phyloP scores from a whole-genome alignment of 2,797 vertebrate species.

The Onychomys torridus region DNA sequence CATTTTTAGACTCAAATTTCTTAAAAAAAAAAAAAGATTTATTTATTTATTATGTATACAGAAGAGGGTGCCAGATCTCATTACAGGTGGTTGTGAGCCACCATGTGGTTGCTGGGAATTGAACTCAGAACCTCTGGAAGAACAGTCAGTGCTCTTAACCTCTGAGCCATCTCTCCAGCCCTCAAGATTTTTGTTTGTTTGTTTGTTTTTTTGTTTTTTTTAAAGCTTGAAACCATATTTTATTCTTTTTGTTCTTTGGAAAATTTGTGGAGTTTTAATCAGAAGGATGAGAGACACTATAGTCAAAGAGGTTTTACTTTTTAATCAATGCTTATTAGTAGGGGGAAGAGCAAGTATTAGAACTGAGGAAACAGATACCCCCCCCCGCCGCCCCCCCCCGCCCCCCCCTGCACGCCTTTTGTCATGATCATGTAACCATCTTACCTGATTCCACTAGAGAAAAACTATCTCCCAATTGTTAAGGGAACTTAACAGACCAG shows the following conservation, averaged over 20 bases:
- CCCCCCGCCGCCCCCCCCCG: too few species aligned
- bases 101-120: too few species aligned
- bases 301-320: not conserved
- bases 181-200: too few species aligned
- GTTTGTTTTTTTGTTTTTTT: too few species aligned
- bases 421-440: not conserved
- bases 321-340: not conserved
- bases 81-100: too few species aligned
- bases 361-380: not conserved
- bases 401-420: too few species aligned
- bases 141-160: too few species aligned
- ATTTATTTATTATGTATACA: too few species aligned
- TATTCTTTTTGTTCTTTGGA: not conserved
- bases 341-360: not conserved
- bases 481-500: not conserved
- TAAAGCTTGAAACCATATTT: not conserved
- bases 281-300: not conserved
- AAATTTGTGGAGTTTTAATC: not conserved
- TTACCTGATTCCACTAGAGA: not conserved
- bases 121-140: too few species aligned
- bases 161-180: too few species aligned
- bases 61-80: too few species aligned
- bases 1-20: not conserved
- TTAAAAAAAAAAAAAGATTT: too few species aligned
- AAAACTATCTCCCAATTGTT: not conserved